Evolutionary conservation across 92 coral and sea anemone species (phyloP).

Genomic region (Paragorgia papillata): DNA sequence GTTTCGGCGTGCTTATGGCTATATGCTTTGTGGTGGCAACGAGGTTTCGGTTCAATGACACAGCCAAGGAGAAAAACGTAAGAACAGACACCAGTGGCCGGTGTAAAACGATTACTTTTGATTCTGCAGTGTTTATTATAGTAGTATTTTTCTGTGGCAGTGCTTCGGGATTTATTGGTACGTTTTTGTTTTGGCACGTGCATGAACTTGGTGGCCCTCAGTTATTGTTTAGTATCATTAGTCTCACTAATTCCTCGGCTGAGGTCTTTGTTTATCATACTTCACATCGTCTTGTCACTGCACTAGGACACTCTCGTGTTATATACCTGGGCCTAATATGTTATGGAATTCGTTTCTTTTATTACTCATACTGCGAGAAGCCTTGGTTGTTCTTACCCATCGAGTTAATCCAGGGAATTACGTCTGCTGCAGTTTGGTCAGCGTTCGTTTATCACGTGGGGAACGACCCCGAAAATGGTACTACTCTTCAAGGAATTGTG

Average conservation of each 20-base stretch:
- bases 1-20: constrained; percentile 76
- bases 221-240: constrained; percentile 83
- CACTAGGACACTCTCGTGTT: constrained; percentile 82
- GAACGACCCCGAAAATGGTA: constrained; percentile 77
- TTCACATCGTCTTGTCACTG: constrained; percentile 79
- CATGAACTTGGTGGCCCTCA: constrained; percentile 93
- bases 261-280: constrained; percentile 79
- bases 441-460: constrained; percentile 97
- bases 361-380: constrained; percentile 85
- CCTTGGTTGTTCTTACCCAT: constrained; percentile 97
- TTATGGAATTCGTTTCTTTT: constrained; percentile 90
- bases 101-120: constrained; percentile 66
- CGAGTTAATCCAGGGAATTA: constrained; percentile 91
- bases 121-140: constrained; percentile 79
- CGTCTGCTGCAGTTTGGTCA: constrained; percentile 96
- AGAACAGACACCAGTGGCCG: constrained; percentile 61
- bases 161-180: constrained; percentile 92
- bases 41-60: constrained; percentile 72
- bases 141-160: constrained; percentile 97
- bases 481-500: constrained; percentile 92
- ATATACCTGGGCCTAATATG: constrained; percentile 89
- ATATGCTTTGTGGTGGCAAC: constrained; percentile 83
- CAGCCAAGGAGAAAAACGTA: constrained; percentile 27
- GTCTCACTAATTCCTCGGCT: constrained; percentile 78
- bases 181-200: constrained; percentile 95